These are phyloP conservation scores for Pterois miles DNA, from an alignment of 2,797 vertebrate genomes.

Conservation along the genomic window DNA sequence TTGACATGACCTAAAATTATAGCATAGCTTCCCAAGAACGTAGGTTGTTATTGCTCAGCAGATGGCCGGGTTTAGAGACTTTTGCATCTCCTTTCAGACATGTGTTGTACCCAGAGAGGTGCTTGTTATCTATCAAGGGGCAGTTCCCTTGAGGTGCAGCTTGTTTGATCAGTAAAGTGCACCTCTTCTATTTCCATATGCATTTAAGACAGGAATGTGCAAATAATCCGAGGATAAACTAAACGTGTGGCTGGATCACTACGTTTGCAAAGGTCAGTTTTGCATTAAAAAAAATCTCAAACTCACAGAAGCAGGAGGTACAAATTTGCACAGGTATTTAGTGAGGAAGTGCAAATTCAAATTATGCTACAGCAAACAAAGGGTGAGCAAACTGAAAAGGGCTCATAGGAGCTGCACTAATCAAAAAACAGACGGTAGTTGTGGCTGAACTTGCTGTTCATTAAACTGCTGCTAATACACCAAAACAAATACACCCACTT, in stretches of 20 bases:
- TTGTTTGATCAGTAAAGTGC: not conserved
- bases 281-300: not conserved
- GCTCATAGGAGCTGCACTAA: not conserved
- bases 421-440: constrained; percentile 11
- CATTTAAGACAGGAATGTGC: not conserved
- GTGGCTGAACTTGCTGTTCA: not conserved
- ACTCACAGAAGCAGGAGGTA: not conserved
- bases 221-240: not conserved
- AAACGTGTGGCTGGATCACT: not conserved
- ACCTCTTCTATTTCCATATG: not conserved
- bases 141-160: not conserved
- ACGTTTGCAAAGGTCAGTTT: not conserved
- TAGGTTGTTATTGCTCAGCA: not conserved
- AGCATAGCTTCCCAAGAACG: not conserved
- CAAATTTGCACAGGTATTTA: not conserved
- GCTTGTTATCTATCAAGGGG: not conserved
- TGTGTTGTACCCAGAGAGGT: not conserved
- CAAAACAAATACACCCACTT: not conserved
- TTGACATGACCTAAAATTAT: constrained; percentile 34
- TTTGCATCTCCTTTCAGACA: not conserved
- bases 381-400: constrained; percentile 4
- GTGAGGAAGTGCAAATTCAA: not conserved
- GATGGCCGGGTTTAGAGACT: not conserved
- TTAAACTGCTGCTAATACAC: not conserved
- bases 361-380: constrained; percentile 1